Evolutionary conservation across 2,888 invertebrate genomes (phyloP), one percentile per base, ranked within the genome.

Genomic region (Torymus texanus): DNA sequence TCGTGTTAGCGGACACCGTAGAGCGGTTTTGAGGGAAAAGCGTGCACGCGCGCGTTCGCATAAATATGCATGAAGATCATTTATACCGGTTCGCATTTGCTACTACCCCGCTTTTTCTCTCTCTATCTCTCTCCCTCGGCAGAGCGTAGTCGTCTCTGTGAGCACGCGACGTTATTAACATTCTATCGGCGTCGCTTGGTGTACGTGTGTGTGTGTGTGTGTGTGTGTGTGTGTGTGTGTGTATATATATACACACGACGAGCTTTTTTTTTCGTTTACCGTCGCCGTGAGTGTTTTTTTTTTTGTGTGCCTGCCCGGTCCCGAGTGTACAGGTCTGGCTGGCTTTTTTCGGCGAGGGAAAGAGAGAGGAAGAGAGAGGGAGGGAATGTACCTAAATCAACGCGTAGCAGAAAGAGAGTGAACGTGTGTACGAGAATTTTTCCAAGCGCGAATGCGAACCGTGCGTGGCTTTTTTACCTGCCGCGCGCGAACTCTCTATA

Each of bases 61-160:
- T 90, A 87, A 89, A 89, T 90, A 89, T 90, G 88, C 88, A 89
- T 89, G 88, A 87, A 86, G 87, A 88, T 86, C 88, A 88, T 89
- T 89, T 89, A 88, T 87, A 89, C 87, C 85, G 63, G 72, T 84
- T 85, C 85, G 84, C 84, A 80, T 72, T 78, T 79, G 82, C 82
- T 80, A 74, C 80, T 80, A 74, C 80, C 79, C 65, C 66, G 18
- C 14, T 65, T 29, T 62, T n/a, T 62, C 29, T 11, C 61, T 41
- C 41, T 41, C 53, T 29, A 61, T 55, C n/a, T 59, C 61, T 11
- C 61, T 59, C 53, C 24, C 21, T 59, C 53, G n/a, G n/a, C n/a
- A n/a, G n/a, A n/a, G n/a, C n/a, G n/a, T n/a, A n/a, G n/a, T 13
- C 58, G 53, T 13, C 81, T 71, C 16, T 24, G 14, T 10, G 63